Base-by-base conservation (phyloP, 30 jellyfish, hydroid and myxozoan genomes). In the Sanderia malayensis region DNA sequence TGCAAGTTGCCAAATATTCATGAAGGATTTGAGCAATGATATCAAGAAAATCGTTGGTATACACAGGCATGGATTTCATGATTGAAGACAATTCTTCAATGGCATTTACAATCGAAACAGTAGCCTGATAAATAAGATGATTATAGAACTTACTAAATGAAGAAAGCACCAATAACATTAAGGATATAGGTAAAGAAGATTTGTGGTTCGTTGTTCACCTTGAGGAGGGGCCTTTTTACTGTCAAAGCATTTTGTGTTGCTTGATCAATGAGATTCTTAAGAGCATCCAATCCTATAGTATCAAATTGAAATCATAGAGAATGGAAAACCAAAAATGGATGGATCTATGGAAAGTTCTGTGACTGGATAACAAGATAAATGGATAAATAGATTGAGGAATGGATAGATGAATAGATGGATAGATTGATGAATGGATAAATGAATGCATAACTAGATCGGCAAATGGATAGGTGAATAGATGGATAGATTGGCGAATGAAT, bases 21-120 rank as follows among this genome's bases (percentile, higher is more conserved):
- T 81, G 64, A 59, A 93, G 79, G 8, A 82, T 86, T 58, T 85
- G 84, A 30, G 80, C 34, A 25, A 84, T 82, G 46, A 93, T 93
- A 8, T 93, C 99, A 58, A 85, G 68, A 75, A 93, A 83, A n/a
- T 93, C 93, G 47, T 82, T 86, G 2, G 95, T 76, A 62, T 93
- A 93, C 66, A 59, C 60, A 17, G 99, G 99, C 31, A 93, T 67
- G 29, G 83, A 65, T 60, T 85, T 85, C 92, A 82, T 93, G 52
- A 93, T 73, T 1, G 84, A 34, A 6, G 90, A 47, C 30, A 93
- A 76, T 19, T 85, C 96, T 27, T 85, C 86, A n/a, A 80, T 59
- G 44, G 75, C 85, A 21, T 76, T 58, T 6, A 28, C 67, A 0
- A 89, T 52, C 27, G 85, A 76, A 22, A 81, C 85, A 1, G 97